A percentile compares a stretch with the other conserved stretches of the same genome.
These are phyloP conservation scores for Halisarca cf. caerulea DNA, from an alignment of 37 sponge, comb jelly and placozoan genomes.

Conservation along the genomic window DNA sequence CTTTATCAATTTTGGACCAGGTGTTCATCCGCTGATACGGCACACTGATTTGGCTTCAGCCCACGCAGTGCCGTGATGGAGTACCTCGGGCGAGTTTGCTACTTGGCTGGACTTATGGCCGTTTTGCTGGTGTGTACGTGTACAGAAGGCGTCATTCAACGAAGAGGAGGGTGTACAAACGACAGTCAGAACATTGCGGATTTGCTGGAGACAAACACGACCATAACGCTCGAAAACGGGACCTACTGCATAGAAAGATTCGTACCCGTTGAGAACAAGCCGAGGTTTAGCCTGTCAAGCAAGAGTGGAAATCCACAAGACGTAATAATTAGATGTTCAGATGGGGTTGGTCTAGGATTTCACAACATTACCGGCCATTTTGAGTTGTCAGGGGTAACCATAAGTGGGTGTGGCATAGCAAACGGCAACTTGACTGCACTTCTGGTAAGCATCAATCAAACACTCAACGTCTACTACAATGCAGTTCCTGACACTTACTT, in stretches of 20 bases:
- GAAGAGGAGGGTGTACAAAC: not conserved
- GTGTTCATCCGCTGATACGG: too few relatives aligned
- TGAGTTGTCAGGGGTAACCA: not conserved
- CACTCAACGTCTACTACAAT: not conserved
- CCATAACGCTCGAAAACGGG: not conserved
- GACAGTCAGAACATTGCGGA: not conserved
- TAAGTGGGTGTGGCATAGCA: not conserved
- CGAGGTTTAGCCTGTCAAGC: not conserved
- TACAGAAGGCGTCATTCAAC: too few relatives aligned
- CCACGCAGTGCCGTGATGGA: too few relatives aligned
- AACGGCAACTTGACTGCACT: not conserved
- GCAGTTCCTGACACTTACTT: not conserved
- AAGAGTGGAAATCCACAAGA: not conserved
- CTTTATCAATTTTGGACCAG: too few relatives aligned
- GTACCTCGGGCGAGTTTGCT: too few relatives aligned
- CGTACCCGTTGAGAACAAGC: not conserved
- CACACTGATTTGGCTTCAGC: too few relatives aligned
- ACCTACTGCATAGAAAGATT: not conserved
- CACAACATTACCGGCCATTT: not conserved
- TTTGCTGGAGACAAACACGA: not conserved
- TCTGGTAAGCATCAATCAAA: not conserved
- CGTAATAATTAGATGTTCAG: not conserved
- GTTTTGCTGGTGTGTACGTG: too few relatives aligned
- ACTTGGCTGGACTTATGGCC: too few relatives aligned
- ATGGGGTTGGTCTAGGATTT: not conserved